Evolutionary conservation across 2,888 invertebrate species (phyloP), one percentile per base, ranked within the genome.

Genomic region (Caenorhabditis sinica): DNA sequence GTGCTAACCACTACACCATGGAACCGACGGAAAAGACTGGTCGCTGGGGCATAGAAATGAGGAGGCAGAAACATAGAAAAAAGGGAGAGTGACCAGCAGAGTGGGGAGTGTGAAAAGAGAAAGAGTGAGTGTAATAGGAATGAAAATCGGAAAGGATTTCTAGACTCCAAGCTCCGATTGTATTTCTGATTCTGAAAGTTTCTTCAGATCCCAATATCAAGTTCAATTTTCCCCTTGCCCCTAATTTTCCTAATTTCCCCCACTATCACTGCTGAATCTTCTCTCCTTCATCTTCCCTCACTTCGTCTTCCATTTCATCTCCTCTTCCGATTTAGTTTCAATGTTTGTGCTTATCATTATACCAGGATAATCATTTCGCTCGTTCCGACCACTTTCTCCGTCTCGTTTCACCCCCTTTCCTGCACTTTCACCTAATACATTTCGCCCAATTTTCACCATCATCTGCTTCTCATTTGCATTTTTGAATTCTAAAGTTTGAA

Each of bases 1-100:
- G 87, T 89, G 87, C 86, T 89, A 87, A 88, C 88, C 88, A 65
- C 87, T 89, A 88, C 89, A 87, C 87, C 87, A 88, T 79, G 84
- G 84, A 81, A 85, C 84, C 84, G 81, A 25, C 56, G 61, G 23
- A 15, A 15, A 4, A 36, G 36, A 2, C 1, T 0, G 43, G n/a
- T 36, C 13, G 13, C 4, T 17, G 20, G 20, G 11, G 28, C 56
- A 8, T 56, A 56, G n/a, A 56, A 56, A 28, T 17, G 17, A 60
- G 36, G 36, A 33, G 33, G 17, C 4, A 33, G 60, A 60, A 33
- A 8, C 23, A 13, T 17, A 30, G 28, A 33, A 36, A 36, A 36
- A 33, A n/a, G 33, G 28, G 56, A 28, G 13, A 15, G 30, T 15
- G 56, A 15, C 17, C 28, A 5, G 28, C 8, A 40, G 40, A 11